Percentiles rank a stretch among this genome's conserved stretches.
phyloP scores from a whole-genome alignment of 2,888 invertebrate species.

The Pasiphila rectangulata region DNA sequence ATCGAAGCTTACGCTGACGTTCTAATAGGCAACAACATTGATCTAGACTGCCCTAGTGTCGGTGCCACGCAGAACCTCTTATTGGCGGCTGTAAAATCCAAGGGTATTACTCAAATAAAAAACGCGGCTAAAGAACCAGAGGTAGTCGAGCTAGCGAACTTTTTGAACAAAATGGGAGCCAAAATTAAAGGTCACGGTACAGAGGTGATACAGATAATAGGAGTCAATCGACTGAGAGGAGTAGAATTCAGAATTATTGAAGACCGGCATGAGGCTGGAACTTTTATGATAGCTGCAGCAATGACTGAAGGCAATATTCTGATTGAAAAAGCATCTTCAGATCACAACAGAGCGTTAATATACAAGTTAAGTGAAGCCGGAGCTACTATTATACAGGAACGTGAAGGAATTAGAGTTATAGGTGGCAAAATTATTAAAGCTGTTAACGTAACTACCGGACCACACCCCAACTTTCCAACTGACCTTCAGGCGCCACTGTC shows the following conservation, averaged over 20 bases:
- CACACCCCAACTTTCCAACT: conserved; percentile 24
- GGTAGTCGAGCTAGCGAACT: conserved; percentile 19
- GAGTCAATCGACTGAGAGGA: conserved; percentile 15
- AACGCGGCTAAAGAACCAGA: conserved; percentile 30
- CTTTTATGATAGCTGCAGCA: conserved; percentile 31
- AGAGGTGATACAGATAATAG: conserved; percentile 12
- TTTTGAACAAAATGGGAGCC: conserved; percentile 29
- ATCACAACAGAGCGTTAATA: conserved; percentile 12
- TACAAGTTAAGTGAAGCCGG: conserved; percentile 17
- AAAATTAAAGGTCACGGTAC: conserved; percentile 22
- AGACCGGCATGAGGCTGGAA: conserved; percentile 28
- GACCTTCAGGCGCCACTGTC: conserved; percentile 24
- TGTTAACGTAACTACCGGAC: conserved; percentile 10
- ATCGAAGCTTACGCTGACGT: conserved; percentile 16
- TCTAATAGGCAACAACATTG: conserved; percentile 9
- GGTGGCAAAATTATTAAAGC: conserved; percentile 17
- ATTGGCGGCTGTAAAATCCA: conserved; percentile 26
- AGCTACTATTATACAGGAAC: conserved; percentile 14
- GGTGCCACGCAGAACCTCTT: conserved; percentile 29
- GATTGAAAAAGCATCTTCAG: conserved; percentile 10
- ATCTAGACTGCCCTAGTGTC: conserved; percentile 24
- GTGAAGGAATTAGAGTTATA: conserved; percentile 16
- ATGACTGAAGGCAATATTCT: conserved; percentile 25
- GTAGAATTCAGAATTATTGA: conserved; percentile 15
- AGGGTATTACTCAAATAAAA: conserved; percentile 19